Evolutionary conservation across 1,140 invertebrate genomes (phyloP).

Genomic region (Rhynchophorus ferrugineus): DNA sequence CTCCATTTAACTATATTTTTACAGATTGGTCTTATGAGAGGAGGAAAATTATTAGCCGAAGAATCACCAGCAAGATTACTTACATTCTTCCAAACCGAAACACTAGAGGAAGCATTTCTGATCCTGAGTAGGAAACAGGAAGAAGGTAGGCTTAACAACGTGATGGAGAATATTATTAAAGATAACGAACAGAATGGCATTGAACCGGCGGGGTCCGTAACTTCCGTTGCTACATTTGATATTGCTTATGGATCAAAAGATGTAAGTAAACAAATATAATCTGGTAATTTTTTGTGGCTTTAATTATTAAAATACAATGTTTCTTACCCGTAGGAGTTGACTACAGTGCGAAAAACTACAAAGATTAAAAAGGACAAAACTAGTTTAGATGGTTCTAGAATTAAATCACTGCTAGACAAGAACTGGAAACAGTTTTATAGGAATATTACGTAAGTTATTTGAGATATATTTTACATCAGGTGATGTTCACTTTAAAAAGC

Average conservation of each 20-base stretch:
- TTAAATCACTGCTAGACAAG: constrained; percentile 33
- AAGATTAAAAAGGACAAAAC: constrained; percentile 5
- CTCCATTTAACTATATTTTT: constrained; percentile 1
- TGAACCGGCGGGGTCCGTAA: not conserved
- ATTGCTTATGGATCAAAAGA: constrained; percentile 21
- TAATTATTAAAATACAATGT: too few species aligned
- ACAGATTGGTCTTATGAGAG: constrained; percentile 82
- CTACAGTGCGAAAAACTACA: not conserved
- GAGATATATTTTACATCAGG: constrained; percentile 7
- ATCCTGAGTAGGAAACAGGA: constrained; percentile 57
- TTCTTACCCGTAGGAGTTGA: constrained; percentile 17
- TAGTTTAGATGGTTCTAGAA: constrained; percentile 21
- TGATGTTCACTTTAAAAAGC: too few species aligned
- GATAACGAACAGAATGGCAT: not conserved
- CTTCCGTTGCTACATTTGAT: constrained; percentile 17
- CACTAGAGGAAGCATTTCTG: constrained; percentile 67
- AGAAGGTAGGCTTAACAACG: constrained; percentile 25
- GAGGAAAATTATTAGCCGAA: constrained; percentile 77
- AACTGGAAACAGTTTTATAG: constrained; percentile 34
- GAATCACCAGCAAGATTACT: constrained; percentile 64
- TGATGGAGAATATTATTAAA: not conserved
- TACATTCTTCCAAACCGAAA: constrained; percentile 47
- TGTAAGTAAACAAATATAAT: constrained; percentile 14
- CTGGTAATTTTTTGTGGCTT: not conserved
- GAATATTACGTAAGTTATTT: constrained; percentile 29